These are phyloP conservation scores for Drosophila teissieri DNA, from an alignment of 1,140 invertebrate species.

Conservation along the genomic window DNA sequence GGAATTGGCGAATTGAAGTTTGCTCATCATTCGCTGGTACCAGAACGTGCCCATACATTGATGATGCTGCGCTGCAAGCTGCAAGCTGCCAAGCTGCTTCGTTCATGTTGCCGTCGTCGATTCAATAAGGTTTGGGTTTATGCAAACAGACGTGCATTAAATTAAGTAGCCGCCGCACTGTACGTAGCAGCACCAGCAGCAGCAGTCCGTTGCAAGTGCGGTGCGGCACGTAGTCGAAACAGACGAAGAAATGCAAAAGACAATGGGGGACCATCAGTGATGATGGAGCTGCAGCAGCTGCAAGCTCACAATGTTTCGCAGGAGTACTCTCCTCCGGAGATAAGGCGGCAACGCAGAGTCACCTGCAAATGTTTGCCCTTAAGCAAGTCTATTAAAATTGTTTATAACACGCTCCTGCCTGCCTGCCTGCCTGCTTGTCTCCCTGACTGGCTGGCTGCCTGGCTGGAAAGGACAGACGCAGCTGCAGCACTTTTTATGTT, in stretches of 20 bases:
- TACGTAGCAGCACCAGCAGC: slow-evolving; percentile 33
- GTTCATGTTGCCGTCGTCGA: slow-evolving; percentile 43
- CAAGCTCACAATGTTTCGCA: slow-evolving; percentile 59
- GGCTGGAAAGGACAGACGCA: slow-evolving; percentile 16
- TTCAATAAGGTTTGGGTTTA: slow-evolving; percentile 81
- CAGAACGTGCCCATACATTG: slow-evolving; percentile 79
- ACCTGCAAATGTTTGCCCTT: slow-evolving; percentile 69
- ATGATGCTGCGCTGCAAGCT: slow-evolving; percentile 44
- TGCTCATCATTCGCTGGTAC: slow-evolving; percentile 73
- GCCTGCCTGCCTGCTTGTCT: background rate
- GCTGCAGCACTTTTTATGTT: slow-evolving; percentile 65
- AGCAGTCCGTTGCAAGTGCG: slow-evolving; percentile 34
- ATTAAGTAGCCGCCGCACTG: slow-evolving; percentile 74
- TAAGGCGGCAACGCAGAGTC: slow-evolving; percentile 7
- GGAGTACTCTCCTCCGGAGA: background rate
- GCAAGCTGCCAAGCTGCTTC: slow-evolving; percentile 27
- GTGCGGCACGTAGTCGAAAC: slow-evolving; percentile 64
- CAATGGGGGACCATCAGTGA: slow-evolving; percentile 48
- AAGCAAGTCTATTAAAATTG: slow-evolving; percentile 83
- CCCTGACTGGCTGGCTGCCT: background rate
- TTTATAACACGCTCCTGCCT: slow-evolving; percentile 54
- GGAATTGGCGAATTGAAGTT: slow-evolving; percentile 65
- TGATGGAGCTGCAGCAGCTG: slow-evolving; percentile 51
- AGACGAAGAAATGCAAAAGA: slow-evolving; percentile 64
- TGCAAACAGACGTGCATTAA: slow-evolving; percentile 83